These are phyloP conservation scores for Gisinianus flammeolus DNA, from an alignment of 2,888 invertebrate species.

Conservation along the genomic window DNA sequence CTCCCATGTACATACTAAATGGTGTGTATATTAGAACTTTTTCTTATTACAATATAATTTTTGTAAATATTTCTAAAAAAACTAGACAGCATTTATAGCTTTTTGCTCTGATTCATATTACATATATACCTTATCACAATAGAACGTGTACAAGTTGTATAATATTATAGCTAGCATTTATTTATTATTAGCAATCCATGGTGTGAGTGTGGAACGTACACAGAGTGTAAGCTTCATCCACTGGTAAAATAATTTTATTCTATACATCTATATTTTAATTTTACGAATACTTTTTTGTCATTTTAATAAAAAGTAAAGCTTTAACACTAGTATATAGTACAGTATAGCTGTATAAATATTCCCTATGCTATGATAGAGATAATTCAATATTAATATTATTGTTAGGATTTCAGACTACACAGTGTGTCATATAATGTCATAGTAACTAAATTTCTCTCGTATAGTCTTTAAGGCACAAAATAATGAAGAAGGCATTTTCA, in stretches of 20 bases:
- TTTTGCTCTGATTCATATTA: not conserved
- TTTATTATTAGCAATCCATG: not conserved
- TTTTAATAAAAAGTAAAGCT: not conserved
- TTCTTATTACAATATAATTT: not conserved
- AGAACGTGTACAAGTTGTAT: slow-evolving; percentile 18
- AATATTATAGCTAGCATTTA: not conserved
- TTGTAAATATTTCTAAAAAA: too few species aligned
- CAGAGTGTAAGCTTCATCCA: too few species aligned
- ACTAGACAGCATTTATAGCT: too few species aligned
- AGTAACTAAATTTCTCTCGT: not conserved
- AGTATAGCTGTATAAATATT: too few species aligned
- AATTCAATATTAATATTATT: too few species aligned
- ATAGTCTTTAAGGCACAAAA: slow-evolving; percentile 42
- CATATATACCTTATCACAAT: slow-evolving; percentile 30
- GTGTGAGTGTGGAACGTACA: not conserved
- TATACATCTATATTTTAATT: too few species aligned
- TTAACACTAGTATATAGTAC: too few species aligned
- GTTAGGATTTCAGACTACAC: too few species aligned
- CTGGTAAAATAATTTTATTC: not conserved
- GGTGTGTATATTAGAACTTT: not conserved
- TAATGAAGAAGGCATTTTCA: slow-evolving; percentile 35
- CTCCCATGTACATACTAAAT: not conserved
- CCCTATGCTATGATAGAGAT: too few species aligned
- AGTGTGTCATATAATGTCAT: not conserved
- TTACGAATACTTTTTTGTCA: not conserved